Evolutionary conservation across 2,797 vertebrate species (phyloP), one percentile per base, ranked within the genome.

Genomic region (Arctocebus calabarensis): DNA sequence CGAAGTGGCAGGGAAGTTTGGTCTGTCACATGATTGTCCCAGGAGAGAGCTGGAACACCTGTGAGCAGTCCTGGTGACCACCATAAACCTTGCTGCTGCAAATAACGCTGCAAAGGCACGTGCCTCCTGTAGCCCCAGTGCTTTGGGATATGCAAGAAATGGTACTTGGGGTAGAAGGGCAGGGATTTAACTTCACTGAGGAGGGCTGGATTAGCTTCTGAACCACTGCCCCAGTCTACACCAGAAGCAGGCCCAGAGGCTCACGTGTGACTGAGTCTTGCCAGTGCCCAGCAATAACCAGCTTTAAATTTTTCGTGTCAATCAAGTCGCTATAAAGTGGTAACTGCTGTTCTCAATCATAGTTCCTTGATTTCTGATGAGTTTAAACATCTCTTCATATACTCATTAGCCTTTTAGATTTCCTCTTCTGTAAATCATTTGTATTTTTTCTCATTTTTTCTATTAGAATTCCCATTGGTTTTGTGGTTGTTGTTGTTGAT

Each of bases 1-100:
- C 4, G 37, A 57, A 16, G 66, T 4, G 37, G 20, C 32, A 17
- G 32, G 16, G 85, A 59, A 45, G 43, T 71, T 43, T 71, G 3
- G 0, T 55, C 37, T 22, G 23, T 17, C 25, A 10, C 0, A 3
- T 7, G 32, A 32, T 22, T 10, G 1, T 2, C 4, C 77, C 52
- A 61, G 22, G 68, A 6, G 59, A 74, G 32, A 29, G 20, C 6
- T 7, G 4, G 70, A 32, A 10, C 5, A 25, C 20, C 2, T 12
- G 3, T 20, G 32, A 61, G 23, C 57, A 23, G 23, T 20, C 61
- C 22, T 55, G 2, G 17, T 27, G 68, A 48, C 25, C 4, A n/a
- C 23, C 37, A 14, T 37, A 27, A 74, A 23, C 32, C 48, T 64
- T 13, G 7, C 77, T 25, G 1, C 32, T 12, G 22, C 52, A 45